Evolutionary conservation across 2,888 invertebrate species (phyloP).

Genomic region (Hirudinaria manillensis): DNA sequence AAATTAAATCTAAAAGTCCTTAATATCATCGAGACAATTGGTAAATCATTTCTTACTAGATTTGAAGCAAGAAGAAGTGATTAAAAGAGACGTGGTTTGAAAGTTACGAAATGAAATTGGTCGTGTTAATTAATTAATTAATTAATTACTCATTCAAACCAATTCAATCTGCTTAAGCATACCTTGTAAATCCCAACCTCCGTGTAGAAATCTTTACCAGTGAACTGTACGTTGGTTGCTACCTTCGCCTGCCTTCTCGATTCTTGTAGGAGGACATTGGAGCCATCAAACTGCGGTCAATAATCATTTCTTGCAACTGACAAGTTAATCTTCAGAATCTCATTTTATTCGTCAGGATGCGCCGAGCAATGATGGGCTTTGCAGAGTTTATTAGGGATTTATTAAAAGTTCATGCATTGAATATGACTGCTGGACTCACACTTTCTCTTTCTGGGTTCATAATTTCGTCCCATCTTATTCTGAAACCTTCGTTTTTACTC

Average conservation of each 20-base stretch:
- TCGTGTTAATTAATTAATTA: too few species aligned
- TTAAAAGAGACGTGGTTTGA: too few species aligned
- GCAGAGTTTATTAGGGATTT: background rate
- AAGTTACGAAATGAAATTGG: too few species aligned
- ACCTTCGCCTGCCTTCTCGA: background rate
- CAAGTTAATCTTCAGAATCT: background rate
- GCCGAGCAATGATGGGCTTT: background rate
- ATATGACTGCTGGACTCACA: background rate
- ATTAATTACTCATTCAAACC: too few species aligned
- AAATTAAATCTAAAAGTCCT: background rate
- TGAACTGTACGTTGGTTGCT: background rate
- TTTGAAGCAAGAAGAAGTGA: too few species aligned
- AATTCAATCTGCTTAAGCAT: background rate
- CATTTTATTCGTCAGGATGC: background rate
- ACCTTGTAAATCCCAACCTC: slow-evolving; percentile 28
- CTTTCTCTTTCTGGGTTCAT: slow-evolving; percentile 20
- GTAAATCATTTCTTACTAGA: background rate
- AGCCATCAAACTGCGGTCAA: slow-evolving; percentile 15
- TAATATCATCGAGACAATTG: background rate
- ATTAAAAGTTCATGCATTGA: background rate
- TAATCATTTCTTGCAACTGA: background rate
- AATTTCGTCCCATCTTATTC: slow-evolving; percentile 24
- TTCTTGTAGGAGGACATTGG: slow-evolving; percentile 20
- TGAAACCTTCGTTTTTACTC: slow-evolving; percentile 17
- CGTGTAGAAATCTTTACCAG: slow-evolving; percentile 18